These are phyloP conservation scores for Arenicola marina DNA, from an alignment of 2,888 invertebrate species.

Conservation along the genomic window DNA sequence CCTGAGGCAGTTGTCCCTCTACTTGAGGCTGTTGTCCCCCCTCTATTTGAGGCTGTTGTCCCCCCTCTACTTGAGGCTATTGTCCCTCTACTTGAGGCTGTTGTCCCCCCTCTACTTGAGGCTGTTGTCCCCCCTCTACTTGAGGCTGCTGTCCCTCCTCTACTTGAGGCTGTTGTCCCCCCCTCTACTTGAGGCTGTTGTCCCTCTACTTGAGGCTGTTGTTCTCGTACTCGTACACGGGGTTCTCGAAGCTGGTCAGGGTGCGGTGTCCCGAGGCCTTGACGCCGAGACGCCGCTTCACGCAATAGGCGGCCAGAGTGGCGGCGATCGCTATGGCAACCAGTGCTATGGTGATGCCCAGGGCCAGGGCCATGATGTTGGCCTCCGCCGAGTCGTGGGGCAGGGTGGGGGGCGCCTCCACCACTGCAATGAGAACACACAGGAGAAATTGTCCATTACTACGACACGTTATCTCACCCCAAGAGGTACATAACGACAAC, in stretches of 20 bases:
- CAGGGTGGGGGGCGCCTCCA: background rate
- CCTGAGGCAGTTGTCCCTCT: too few species aligned
- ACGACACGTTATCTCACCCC: background rate
- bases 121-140: too few species aligned
- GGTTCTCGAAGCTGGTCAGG: constrained; percentile 26
- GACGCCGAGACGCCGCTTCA: constrained; percentile 6
- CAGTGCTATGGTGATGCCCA: constrained; percentile 1
- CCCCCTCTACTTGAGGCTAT: too few species aligned
- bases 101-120: too few species aligned
- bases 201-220: too few species aligned
- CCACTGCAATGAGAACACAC: background rate
- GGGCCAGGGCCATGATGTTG: constrained; percentile 5
- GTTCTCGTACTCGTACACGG: constrained; percentile 23
- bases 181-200: too few species aligned
- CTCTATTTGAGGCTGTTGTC: too few species aligned
- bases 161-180: too few species aligned
- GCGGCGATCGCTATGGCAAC: constrained; percentile 2
- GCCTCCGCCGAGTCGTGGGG: background rate
- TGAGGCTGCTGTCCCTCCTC: too few species aligned
- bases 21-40: too few species aligned
- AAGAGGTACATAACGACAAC: too few species aligned
- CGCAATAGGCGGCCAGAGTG: constrained; percentile 5
- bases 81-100: too few species aligned
- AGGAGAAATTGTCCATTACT: background rate
- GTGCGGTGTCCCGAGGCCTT: constrained; percentile 12